These are phyloP conservation scores for Puffinus mauretanicus DNA, from an alignment of 2,113 vertebrate species.

Conservation along the genomic window DNA sequence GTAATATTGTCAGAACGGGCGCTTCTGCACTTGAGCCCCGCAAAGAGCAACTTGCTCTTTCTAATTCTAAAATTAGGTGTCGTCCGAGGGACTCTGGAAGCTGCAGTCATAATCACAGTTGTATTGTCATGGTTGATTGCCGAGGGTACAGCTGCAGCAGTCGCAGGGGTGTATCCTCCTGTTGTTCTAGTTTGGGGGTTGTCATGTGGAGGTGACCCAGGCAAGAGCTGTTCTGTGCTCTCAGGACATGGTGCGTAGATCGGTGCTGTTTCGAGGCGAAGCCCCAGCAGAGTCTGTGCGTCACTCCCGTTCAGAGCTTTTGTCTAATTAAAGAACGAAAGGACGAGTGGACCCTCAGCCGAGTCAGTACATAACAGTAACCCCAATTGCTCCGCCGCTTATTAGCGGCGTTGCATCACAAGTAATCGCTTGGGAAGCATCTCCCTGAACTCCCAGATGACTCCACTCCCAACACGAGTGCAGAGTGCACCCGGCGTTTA, in stretches of 20 bases:
- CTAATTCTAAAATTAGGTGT: neutral
- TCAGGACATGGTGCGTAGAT: accelerated
- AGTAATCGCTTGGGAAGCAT: neutral
- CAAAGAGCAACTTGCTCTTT: neutral
- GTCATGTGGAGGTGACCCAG: neutral
- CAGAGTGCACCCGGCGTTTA: accelerated
- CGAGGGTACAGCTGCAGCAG: neutral
- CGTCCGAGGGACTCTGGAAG: neutral
- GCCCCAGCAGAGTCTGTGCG: neutral
- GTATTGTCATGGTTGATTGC: neutral
- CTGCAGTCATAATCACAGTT: neutral
- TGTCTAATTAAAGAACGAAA: neutral
- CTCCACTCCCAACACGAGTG: accelerated
- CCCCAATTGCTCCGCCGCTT: neutral
- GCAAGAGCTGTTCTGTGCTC: neutral
- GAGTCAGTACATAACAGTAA: accelerated
- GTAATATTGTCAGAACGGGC: neutral
- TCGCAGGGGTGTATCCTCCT: neutral
- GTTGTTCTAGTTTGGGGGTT: neutral
- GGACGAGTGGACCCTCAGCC: neutral
- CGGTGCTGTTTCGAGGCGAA: accelerated
- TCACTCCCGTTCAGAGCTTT: neutral
- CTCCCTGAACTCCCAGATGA: neutral
- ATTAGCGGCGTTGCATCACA: accelerated
- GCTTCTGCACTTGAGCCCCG: neutral